A percentile compares a stretch with the other conserved stretches of the same genome.
phyloP scores from a whole-genome alignment of 2,888 invertebrate genomes.

The Chrysolina oricalcia region DNA sequence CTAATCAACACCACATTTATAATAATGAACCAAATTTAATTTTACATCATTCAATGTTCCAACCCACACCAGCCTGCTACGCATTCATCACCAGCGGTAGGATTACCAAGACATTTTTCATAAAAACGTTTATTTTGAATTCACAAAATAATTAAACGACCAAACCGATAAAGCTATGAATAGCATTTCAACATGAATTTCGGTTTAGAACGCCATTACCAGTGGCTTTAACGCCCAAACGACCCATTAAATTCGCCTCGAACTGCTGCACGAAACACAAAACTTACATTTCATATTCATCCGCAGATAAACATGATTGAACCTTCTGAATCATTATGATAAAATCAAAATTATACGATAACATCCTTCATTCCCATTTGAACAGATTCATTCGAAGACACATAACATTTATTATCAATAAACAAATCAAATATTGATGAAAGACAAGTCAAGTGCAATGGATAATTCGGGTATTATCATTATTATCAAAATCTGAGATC shows the following conservation, averaged over 20 bases:
- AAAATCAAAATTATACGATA: background rate
- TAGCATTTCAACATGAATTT: constrained; percentile 13
- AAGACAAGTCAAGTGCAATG: too few relatives aligned
- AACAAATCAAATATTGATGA: too few relatives aligned
- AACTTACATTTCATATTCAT: background rate
- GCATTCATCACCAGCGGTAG: background rate
- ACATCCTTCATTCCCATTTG: too few relatives aligned
- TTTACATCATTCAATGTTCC: background rate
- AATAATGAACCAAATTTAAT: background rate
- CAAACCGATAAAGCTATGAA: constrained; percentile 3
- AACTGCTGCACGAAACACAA: constrained; percentile 15
- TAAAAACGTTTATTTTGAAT: constrained; percentile 17
- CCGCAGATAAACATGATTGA: background rate
- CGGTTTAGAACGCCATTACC: constrained; percentile 16
- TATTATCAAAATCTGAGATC: too few relatives aligned
- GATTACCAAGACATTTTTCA: background rate
- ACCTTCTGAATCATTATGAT: background rate
- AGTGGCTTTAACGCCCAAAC: background rate
- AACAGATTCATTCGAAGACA: too few relatives aligned
- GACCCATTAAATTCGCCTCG: constrained; percentile 15
- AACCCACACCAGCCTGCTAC: background rate
- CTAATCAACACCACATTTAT: background rate
- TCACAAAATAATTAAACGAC: constrained; percentile 7
- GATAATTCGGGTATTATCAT: too few relatives aligned
- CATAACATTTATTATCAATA: too few relatives aligned